These are phyloP conservation scores for Actias luna DNA, from an alignment of 2,888 invertebrate genomes.

Conservation along the genomic window DNA sequence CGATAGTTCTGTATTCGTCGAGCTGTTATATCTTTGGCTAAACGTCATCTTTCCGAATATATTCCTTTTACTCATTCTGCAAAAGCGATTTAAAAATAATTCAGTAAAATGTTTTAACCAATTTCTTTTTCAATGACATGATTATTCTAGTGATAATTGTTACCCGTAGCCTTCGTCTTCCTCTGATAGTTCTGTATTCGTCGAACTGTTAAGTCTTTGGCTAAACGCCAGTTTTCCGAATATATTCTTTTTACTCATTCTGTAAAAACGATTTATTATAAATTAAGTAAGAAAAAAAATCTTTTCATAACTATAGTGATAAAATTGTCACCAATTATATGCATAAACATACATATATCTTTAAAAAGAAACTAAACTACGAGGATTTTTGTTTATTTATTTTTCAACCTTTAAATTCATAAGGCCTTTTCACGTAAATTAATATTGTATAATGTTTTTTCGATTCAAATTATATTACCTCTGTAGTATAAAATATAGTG, in stretches of 20 bases:
- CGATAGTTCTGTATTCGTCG: constrained; percentile 82
- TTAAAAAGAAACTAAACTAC: too few relatives aligned
- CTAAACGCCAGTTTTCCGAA: constrained; percentile 79
- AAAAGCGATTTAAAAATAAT: constrained; percentile 29
- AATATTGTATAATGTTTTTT: too few relatives aligned
- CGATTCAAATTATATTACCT: too few relatives aligned
- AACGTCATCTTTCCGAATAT: constrained; percentile 78
- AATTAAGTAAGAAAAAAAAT: background rate
- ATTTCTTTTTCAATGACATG: too few relatives aligned
- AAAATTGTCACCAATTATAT: too few relatives aligned
- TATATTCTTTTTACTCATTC: constrained; percentile 51
- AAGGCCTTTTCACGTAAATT: too few relatives aligned
- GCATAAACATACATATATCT: too few relatives aligned
- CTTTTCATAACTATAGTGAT: background rate
- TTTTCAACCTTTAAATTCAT: too few relatives aligned
- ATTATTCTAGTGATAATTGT: too few relatives aligned
- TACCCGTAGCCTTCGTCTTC: constrained; percentile 95
- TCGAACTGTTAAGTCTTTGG: constrained; percentile 76
- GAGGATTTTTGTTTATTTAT: too few relatives aligned
- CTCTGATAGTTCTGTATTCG: constrained; percentile 85
- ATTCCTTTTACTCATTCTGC: constrained; percentile 84
- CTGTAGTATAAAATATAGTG: too few relatives aligned
- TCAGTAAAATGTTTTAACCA: background rate
- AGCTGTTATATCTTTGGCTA: constrained; percentile 77
- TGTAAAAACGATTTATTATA: background rate